Base-by-base conservation (phyloP, 2,888 invertebrate species). In the Pollenia amentaria region DNA sequence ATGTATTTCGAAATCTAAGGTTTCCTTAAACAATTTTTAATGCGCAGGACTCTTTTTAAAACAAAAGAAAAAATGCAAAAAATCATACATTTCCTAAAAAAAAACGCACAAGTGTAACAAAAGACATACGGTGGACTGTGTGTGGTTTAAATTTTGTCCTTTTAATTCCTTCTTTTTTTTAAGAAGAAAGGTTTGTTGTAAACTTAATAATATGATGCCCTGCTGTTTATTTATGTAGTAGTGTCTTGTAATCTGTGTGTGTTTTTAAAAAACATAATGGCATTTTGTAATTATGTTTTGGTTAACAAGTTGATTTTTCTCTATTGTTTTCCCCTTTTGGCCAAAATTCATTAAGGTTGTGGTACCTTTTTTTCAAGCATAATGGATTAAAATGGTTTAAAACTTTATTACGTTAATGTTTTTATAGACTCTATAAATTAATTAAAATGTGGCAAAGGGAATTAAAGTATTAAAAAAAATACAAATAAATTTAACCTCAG, bases 271-370 rank as follows among this genome's bases (percentile, higher is more conserved):
- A 84, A 55, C n/a, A 76, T 84, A 84, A 85, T 85, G 65, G 77
- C 42, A 77, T 67, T 81, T 72, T 53, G 80, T 72, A 81, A 77
- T 85, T 81, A 81, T 72, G 70, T 80, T 29, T 76, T 64, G 80
- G 53, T 53, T 72, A 65, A 57, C 14, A 51, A 60, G 69, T 64
- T 51, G 38, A 46, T 9, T 73, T 46, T 16, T 11, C 38, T 76
- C 18, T 29, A 42, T 48, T 69, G 44, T 64, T 10, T n/a, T 29
- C 7, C 38, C 8, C 16, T 57, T 11, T 29, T 48, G n/a, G 1
- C 48, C 65, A 21, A 18, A n/a, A 40, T 38, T 18, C 12, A 12
- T 8, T 14, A 14, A 6, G 55, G 2, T 11, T 14, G 7, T 6
- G 6, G 12, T 73, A 18, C 9, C 11, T 29, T 46, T 46, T 60